Percentiles rank a stretch among this genome's conserved stretches.
phyloP scores from a whole-genome alignment of 2,888 invertebrate genomes.

The Odontomyia ornata region DNA sequence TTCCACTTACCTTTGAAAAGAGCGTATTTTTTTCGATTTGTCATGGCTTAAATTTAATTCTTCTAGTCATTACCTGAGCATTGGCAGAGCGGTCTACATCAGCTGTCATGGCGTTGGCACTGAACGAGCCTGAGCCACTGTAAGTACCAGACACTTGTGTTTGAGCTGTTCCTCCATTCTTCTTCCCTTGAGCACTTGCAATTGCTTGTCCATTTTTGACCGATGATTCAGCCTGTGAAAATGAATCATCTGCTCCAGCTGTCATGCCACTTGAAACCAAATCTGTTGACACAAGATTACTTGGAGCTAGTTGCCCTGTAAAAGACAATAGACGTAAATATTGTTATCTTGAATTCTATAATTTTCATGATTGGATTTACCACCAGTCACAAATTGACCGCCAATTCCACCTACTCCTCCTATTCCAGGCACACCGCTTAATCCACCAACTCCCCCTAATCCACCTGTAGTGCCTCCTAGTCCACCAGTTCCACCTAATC shows the following conservation, averaged over 20 bases:
- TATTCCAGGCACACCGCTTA: not conserved
- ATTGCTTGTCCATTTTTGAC: slow-evolving; percentile 75
- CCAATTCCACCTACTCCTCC: slow-evolving; percentile 47
- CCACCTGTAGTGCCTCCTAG: slow-evolving; percentile 2
- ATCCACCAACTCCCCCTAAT: slow-evolving; percentile 23
- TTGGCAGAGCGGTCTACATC: slow-evolving; percentile 78
- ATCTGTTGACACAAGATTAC: slow-evolving; percentile 14
- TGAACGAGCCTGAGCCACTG: slow-evolving; percentile 79
- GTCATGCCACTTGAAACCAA: not conserved
- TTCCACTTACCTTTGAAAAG: slow-evolving; percentile 70
- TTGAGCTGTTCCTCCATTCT: slow-evolving; percentile 78
- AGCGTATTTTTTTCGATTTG: no score
- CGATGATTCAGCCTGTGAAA: slow-evolving; percentile 73
- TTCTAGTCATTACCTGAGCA: slow-evolving; percentile 65
- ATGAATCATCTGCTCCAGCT: slow-evolving; percentile 68
- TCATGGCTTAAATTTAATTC: no score
- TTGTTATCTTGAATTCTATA: not conserved
- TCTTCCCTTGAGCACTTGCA: slow-evolving; percentile 80
- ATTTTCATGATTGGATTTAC: not conserved
- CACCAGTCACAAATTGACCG: slow-evolving; percentile 39
- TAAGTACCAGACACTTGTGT: slow-evolving; percentile 85
- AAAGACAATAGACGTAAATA: not conserved
- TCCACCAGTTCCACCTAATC: slow-evolving; percentile 46
- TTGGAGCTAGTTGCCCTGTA: slow-evolving; percentile 48
- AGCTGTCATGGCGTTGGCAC: slow-evolving; percentile 82